Evolutionary conservation across 2,113 vertebrate genomes (phyloP), one percentile per base, ranked within the genome.

Genomic region (Oryzias javanicus): DNA sequence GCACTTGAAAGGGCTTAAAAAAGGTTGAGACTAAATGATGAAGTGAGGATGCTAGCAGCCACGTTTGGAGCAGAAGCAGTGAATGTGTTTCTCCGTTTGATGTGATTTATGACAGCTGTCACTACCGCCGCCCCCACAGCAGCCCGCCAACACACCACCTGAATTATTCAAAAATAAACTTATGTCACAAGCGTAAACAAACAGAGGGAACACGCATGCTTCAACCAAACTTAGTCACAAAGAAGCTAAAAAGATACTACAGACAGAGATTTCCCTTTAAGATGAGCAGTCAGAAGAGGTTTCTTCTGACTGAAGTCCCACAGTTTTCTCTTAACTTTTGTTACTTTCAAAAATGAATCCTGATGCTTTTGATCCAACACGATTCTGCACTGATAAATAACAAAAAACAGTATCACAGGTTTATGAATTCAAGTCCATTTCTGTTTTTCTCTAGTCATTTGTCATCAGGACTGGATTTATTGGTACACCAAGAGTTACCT

Each of bases 81-180:
- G 8, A 45, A 60, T 46, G 29, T 57, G 58, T 51, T 54, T 74
- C 67, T 19, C 14, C 35, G 49, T 51, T 66, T 25, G 47, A 54
- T 60, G 65, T 47, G 56, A 58, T 47, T 62, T 59, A 18, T 76
- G 69, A 76, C 72, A 55, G 58, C 67, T 68, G 72, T 70, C 77
- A 50, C 49, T 42, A 0, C n/a, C 55, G 42, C 52, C 67, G 48
- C n/a, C 60, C 24, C 55, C 60, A 45, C 42, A 29, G 58, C 49
- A 74, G 42, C 52, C 61, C 57, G 56, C 45, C 40, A 58, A 60
- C n/a, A 62, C 62, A 18, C 59, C 66, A 64, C 71, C 60, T 48
- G 55, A 78, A 78, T 54, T 54, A 63, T 66, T 53, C 60, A 69
- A 51, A 19, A 42, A 67, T 41, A 57, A 64, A 67, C 49, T 64